phyloP scores from a whole-genome alignment of 2,888 invertebrate species.

The Glomeris marginata region DNA sequence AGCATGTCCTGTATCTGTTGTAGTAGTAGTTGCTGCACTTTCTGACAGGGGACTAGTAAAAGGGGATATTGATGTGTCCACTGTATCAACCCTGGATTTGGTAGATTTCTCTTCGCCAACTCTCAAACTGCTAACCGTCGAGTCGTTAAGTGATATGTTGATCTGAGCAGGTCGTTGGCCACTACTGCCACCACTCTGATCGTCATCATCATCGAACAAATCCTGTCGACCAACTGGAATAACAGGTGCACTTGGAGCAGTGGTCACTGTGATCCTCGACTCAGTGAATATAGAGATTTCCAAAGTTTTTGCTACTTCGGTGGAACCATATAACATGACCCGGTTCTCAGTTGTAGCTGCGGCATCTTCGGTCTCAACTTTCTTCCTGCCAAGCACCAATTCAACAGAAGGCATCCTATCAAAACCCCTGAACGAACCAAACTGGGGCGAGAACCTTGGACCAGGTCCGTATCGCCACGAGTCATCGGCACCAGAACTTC shows the following conservation, averaged over 20 bases:
- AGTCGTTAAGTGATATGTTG: neutral
- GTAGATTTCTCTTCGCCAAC: neutral
- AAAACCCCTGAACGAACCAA: neutral
- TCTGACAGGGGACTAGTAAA: constrained; percentile 1
- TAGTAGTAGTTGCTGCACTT: neutral
- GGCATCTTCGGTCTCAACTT: constrained; percentile 14
- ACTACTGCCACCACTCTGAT: neutral
- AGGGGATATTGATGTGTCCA: constrained; percentile 1
- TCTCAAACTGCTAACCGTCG: constrained; percentile 1
- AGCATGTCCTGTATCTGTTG: neutral
- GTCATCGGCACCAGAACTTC: no score
- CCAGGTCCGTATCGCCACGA: no score
- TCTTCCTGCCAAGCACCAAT: constrained; percentile 12
- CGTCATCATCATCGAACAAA: neutral
- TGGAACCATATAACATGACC: constrained; percentile 9
- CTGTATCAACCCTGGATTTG: neutral
- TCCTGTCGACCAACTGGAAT: neutral
- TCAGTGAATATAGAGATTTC: constrained; percentile 14
- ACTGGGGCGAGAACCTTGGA: no score
- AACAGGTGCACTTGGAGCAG: neutral
- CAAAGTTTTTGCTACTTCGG: constrained; percentile 5
- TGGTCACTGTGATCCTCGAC: constrained; percentile 13
- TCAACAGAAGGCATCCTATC: constrained; percentile 10
- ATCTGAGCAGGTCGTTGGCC: neutral
- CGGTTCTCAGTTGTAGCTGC: constrained; percentile 13